These are phyloP conservation scores for Achlya flavicornis DNA, from an alignment of 2,888 invertebrate species.

Conservation along the genomic window DNA sequence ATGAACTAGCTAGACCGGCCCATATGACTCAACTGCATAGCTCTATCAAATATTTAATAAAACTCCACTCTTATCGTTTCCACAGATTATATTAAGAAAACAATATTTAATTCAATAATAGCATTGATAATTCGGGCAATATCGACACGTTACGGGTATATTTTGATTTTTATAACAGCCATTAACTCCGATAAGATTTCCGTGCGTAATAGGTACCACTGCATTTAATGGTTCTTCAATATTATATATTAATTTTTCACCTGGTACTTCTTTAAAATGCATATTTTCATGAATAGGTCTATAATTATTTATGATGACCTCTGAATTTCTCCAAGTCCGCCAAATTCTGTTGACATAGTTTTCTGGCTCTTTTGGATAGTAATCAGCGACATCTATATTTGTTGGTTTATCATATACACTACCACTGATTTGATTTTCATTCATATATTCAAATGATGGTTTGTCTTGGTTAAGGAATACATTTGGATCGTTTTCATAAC, in stretches of 20 bases:
- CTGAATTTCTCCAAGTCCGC: slow-evolving; percentile 31
- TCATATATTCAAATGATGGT: neutral
- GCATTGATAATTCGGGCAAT: slow-evolving; percentile 3
- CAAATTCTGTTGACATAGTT: slow-evolving; percentile 20
- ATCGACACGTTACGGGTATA: slow-evolving; percentile 2
- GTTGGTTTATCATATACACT: neutral
- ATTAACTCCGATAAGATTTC: slow-evolving; percentile 9
- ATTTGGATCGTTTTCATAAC: slow-evolving; percentile 6
- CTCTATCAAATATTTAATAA: neutral
- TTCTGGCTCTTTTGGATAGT: neutral
- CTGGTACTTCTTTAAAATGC: neutral
- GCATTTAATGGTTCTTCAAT: neutral
- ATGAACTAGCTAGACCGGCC: too few species aligned
- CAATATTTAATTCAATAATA: slow-evolving; percentile 7
- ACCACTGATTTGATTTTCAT: neutral
- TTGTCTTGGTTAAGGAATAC: neutral
- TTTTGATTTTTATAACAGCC: slow-evolving; percentile 18
- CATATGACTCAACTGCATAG: neutral
- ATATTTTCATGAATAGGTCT: neutral
- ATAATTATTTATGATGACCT: slow-evolving; percentile 14
- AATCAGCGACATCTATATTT: neutral
- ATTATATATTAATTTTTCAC: neutral
- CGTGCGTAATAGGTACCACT: neutral
- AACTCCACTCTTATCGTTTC: neutral
- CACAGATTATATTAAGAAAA: neutral